Evolutionary conservation across 2,888 invertebrate species (phyloP).

Genomic region (Poecilobothrus nobilitatus): DNA sequence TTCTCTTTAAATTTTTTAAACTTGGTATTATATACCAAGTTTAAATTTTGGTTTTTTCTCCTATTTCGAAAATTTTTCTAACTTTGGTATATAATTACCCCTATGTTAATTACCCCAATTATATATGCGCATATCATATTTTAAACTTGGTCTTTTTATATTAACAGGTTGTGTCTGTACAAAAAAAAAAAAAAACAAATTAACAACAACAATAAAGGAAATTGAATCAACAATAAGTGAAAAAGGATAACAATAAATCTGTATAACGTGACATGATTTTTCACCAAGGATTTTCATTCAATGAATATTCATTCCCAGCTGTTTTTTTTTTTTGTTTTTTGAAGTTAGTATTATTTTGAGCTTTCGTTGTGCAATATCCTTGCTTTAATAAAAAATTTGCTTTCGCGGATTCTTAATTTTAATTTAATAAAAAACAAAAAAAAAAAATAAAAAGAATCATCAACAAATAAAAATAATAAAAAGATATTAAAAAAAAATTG

Average conservation of each 20-base stretch:
- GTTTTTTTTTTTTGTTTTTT: neutral
- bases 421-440: neutral
- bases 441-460: neutral
- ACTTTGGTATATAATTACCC: neutral
- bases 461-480: no score
- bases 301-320: neutral
- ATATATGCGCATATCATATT: neutral
- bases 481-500: neutral
- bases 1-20: no score
- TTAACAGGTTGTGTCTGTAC: neutral
- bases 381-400: neutral
- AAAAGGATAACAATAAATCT: neutral
- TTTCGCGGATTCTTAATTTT: neutral
- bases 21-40: no score
- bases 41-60: no score
- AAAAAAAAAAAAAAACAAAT: neutral
- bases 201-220: neutral
- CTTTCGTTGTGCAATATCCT: neutral
- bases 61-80: no score
- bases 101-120: neutral
- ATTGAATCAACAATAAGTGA: neutral
- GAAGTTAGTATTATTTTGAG: neutral
- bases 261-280: neutral
- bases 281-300: neutral
- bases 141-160: neutral